Evolutionary conservation across 2,888 invertebrate species (phyloP), one percentile per base, ranked within the genome.

Genomic region (Oscheius myriophilus): DNA sequence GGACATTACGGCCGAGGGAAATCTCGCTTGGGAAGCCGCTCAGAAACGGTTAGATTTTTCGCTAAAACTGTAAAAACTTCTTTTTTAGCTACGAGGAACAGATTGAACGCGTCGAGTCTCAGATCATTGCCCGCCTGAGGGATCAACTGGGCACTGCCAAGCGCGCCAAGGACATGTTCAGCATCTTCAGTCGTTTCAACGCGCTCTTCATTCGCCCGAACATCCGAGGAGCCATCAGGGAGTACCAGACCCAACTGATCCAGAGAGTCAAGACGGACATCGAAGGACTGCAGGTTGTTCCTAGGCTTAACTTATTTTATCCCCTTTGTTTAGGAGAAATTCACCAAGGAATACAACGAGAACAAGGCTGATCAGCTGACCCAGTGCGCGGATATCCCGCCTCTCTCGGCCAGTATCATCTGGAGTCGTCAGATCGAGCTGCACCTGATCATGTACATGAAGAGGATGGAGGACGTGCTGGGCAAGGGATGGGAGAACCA

Each of bases 161-260:
- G 89, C 97, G 97, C 89, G 98, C 98, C 23, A 97, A 97, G 87
- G 98, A 99, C 88, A 99, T 99, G 98, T 99, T 99, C 89, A 91
- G 96, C 67, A 98, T 98, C 84, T 91, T 65, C 52, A 49, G 66
- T 0, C 92, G 97, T 21, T 99, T 97, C 90, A 99, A 99, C 89
- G 97, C 97, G 0, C 90, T 99, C 61, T 98, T 99, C 89, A 96
- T 99, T 12, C 91, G 98, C 11, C 97, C 96, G 1, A 97, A 98
- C 88, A 99, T 99, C 87, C 91, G 96, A 52, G 81, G 98, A 54
- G 98, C 98, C 26, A 99, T 99, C 80, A 91, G 97, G 53, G 98
- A 98, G 89, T 98, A 98, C 88, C 98, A 99, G 89, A 96, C 97
- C 0, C 96, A 98, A 87, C 91, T 99, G 66, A 98, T 99, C 87